Evolutionary conservation across 2,888 invertebrate species (phyloP).

Genomic region (Acanthosepion pharaonis): DNA sequence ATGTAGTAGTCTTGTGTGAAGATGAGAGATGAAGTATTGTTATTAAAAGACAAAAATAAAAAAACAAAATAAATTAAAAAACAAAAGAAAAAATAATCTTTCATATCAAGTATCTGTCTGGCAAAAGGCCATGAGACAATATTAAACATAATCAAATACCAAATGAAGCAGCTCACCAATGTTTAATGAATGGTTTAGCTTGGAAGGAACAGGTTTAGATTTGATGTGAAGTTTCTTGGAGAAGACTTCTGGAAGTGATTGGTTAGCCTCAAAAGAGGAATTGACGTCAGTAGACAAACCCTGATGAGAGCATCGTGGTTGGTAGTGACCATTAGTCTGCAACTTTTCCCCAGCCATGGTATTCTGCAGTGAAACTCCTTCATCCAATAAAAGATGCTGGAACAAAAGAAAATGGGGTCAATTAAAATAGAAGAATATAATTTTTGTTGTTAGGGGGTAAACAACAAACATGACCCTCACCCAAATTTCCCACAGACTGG

Average conservation of each 20-base stretch:
- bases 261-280: background rate
- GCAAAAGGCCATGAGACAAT: too few species aligned
- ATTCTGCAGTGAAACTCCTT: background rate
- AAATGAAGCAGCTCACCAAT: background rate
- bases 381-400: background rate
- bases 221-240: background rate
- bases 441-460: too few species aligned
- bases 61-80: too few species aligned
- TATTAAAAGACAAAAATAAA: too few species aligned
- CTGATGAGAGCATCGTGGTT: background rate
- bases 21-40: too few species aligned
- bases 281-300: background rate
- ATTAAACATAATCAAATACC: background rate
- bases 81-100: too few species aligned
- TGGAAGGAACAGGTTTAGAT: background rate
- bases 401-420: background rate
- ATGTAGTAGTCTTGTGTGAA: too few species aligned
- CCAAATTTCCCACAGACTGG: too few species aligned
- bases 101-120: too few species aligned
- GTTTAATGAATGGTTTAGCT: background rate
- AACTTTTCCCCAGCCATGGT: background rate
- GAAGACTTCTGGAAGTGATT: background rate
- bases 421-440: background rate
- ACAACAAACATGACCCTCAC: too few species aligned
- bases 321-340: background rate